Base-by-base conservation (phyloP, 2,797 vertebrate species). In the Serranus cabrilla region DNA sequence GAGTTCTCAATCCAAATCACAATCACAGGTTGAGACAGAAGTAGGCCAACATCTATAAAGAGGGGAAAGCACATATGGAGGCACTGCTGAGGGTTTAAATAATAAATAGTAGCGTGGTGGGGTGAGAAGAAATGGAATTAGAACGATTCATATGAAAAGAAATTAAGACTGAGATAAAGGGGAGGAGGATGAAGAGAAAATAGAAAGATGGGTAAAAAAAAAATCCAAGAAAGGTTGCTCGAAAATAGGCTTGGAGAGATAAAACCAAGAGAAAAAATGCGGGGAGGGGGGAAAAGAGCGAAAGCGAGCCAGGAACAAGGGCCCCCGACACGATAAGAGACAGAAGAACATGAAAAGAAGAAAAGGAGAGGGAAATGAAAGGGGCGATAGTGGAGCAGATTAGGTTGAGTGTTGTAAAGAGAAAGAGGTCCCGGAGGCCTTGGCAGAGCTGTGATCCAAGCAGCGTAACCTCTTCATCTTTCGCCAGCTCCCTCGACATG, bases 1-100 rank as follows among this genome's bases (percentile, higher is more conserved):
- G 59, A 71, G 75, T 54, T 57, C 65, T 84, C 80, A 80, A 83
- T 89, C 85, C 62, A 55, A 74, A 71, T 65, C 40, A 63, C 80
- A 86, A 80, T 84, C 81, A 89, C 68, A 89, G 80, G 82, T 80
- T 81, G 78, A 85, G 89, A 92, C 90, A 90, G 86, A 92, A 94
- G 83, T 90, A 91, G 91, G 90, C 78, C 90, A 84, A 57, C 84
- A 68, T 86, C 84, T 86, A 66, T 71, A 81, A 76, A 77, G 73
- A 80, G 77, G 66, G 78, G 76, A 67, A 27, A 31, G 76, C 88
- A 73, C 77, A 85, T 82, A 84, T 50, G 65, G 87, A 87, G 72
- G 82, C 78, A 43, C 71, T 51, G 86, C 88, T 74, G 56, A 62
- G 70, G 81, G 82, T 73, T 89, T 91, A 85, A 93, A 93, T 94